A percentile compares a stretch with the other conserved stretches of the same genome.
Evolutionary conservation across 2,797 vertebrate species (phyloP).

Genomic region (Lepilemur septentrionalis): DNA sequence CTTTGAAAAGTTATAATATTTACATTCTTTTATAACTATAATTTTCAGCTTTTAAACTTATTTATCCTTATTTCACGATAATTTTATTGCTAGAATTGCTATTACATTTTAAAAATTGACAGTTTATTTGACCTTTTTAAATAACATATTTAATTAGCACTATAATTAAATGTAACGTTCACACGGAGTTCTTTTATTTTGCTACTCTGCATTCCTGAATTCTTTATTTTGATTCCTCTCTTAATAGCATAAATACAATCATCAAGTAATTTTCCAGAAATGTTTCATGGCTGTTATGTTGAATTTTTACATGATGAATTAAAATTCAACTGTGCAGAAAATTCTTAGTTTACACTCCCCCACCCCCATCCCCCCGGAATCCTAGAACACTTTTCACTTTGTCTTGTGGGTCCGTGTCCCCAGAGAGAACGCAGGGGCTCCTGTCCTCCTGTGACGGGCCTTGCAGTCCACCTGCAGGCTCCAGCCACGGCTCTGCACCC

Average conservation of each 20-base stretch:
- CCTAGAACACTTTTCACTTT: neutral
- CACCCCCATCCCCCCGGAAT: neutral
- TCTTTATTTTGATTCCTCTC: neutral
- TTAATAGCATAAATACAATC: neutral
- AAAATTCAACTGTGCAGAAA: neutral
- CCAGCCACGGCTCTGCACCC: neutral
- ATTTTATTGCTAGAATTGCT: neutral
- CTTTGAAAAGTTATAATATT: slow-evolving; percentile 16
- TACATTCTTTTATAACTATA: neutral
- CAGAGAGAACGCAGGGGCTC: neutral
- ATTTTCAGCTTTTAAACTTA: neutral
- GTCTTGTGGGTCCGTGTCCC: neutral
- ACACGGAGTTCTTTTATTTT: neutral
- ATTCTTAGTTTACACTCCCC: no score
- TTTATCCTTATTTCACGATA: neutral
- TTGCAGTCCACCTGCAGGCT: no score
- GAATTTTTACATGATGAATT: neutral
- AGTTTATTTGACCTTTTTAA: neutral
- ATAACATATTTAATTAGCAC: neutral
- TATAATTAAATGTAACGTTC: neutral
- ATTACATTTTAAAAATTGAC: neutral
- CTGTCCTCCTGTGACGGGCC: no score
- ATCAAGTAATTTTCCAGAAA: neutral
- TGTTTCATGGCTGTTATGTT: neutral
- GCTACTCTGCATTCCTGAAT: neutral